Percentiles rank a stretch among this genome's conserved stretches.
Conservation (phyloP, 2,797 vertebrate genomes). For the Erithacus rubecula region DNA sequence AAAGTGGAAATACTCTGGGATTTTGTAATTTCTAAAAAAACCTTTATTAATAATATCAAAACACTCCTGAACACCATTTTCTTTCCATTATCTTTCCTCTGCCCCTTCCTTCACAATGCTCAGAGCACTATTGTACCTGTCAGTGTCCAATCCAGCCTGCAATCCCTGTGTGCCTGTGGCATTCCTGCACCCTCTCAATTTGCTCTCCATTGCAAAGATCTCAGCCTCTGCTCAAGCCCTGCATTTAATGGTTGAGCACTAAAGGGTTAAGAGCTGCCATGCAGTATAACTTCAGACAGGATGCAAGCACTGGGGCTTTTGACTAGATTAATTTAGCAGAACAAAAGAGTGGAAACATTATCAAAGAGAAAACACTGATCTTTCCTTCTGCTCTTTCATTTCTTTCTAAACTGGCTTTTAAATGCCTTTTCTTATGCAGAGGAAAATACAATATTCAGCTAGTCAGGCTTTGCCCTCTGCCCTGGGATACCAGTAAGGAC, state of each 20-base stretch:
- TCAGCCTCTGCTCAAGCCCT: background rate
- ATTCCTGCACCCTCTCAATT: background rate
- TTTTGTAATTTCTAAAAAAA: background rate
- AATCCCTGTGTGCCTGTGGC: fast-evolving
- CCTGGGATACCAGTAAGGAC: background rate
- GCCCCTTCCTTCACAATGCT: background rate
- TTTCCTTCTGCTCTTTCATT: background rate
- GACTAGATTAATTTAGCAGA: background rate
- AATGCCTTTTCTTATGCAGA: background rate
- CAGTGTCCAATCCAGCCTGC: background rate
- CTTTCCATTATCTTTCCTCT: background rate
- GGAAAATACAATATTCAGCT: background rate
- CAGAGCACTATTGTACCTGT: background rate
- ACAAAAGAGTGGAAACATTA: background rate
- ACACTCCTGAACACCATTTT: background rate
- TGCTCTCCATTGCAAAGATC: background rate
- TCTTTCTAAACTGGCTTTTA: background rate
- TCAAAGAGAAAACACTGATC: background rate
- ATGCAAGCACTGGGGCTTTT: background rate
- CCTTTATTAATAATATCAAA: background rate
- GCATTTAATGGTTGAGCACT: background rate
- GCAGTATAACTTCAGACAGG: background rate
- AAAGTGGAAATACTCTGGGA: background rate
- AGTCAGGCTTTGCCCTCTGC: background rate
- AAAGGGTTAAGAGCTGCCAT: background rate